Evolutionary conservation across 2,797 vertebrate species (phyloP), one percentile per base, ranked within the genome.

Genomic region (Triplophysa bombifrons): DNA sequence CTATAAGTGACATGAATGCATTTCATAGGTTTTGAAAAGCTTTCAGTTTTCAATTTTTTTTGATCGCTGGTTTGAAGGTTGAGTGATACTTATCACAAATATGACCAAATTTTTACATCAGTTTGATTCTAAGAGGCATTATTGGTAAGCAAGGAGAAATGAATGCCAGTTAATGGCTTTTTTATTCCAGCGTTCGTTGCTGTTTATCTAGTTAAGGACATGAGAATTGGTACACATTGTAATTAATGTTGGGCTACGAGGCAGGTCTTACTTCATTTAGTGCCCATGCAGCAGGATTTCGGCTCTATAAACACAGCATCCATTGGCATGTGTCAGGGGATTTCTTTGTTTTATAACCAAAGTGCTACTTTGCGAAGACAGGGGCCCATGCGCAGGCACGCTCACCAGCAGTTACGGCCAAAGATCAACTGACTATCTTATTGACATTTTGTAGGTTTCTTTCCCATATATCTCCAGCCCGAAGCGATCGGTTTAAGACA

Each of bases 301-400:
- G 70, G 34, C 55, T 72, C 25, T 51, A 56, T 80, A 72, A 73
- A 77, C 51, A 80, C 17, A 72, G 44, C 61, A 44, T 25, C 66
- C 74, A 67, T 72, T 82, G 74, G 71, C 80, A 82, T 30, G 70
- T 68, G 74, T 81, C 82, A 81, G 20, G 55, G 22, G 22, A 65
- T 64, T 8, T 56, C 66, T 72, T 74, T 74, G 82, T 63, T 74
- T 75, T 81, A 82, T 71, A 66, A 56, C 66, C 76, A 16, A 71
- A 61, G 34, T 38, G 70, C 56, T 64, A 9, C 22, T 22, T 72
- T 17, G 50, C 44, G 38, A 30, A 20, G 27, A 72, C 41, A 63
- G 30, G 10, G 38, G 63, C 46, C 67, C 20, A 80, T 80, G 76
- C 73, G n/a, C 72, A 56, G 38, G 60, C 76, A 78, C 60, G 81